Percentiles rank a stretch among this genome's conserved stretches.
These are phyloP conservation scores for Cassiopea andromeda DNA, from an alignment of 30 jellyfish, hydroid and myxozoan genomes.

Conservation along the genomic window DNA sequence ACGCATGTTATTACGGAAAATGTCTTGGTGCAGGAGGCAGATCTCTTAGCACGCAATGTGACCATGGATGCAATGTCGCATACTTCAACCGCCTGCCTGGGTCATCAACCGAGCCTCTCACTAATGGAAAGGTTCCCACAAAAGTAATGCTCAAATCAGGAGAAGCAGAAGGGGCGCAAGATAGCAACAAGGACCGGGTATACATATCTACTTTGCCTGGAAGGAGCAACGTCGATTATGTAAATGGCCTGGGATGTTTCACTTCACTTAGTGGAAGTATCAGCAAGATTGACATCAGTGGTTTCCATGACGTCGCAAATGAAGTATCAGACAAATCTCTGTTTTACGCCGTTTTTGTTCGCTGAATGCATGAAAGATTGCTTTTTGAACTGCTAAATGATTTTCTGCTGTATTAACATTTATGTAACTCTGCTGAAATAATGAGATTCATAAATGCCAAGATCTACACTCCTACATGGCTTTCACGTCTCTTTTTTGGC, in stretches of 20 bases:
- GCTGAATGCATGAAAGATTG: too few relatives aligned
- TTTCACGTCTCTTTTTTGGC: too few relatives aligned
- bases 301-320: constrained; percentile 38
- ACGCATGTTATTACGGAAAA: constrained; percentile 62
- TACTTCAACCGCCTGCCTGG: constrained; percentile 36
- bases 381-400: too few relatives aligned
- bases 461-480: too few relatives aligned
- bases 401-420: too few relatives aligned
- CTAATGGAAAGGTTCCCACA: constrained; percentile 51
- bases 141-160: constrained; percentile 49
- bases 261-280: constrained; percentile 52
- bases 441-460: too few relatives aligned
- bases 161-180: constrained; percentile 73
- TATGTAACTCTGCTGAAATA: too few relatives aligned
- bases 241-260: constrained; percentile 57
- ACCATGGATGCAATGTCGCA: constrained; percentile 53
- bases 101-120: constrained; percentile 51
- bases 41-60: constrained; percentile 13
- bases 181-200: constrained; percentile 68
- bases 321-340: constrained; percentile 36
- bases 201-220: constrained; percentile 64
- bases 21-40: constrained; percentile 65
- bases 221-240: constrained; percentile 62
- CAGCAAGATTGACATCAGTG: constrained; percentile 31
- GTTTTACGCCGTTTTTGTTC: constrained; percentile 58